These are phyloP conservation scores for Turritopsis dohrnii DNA, from an alignment of 30 jellyfish, hydroid and myxozoan genomes.

Conservation along the genomic window DNA sequence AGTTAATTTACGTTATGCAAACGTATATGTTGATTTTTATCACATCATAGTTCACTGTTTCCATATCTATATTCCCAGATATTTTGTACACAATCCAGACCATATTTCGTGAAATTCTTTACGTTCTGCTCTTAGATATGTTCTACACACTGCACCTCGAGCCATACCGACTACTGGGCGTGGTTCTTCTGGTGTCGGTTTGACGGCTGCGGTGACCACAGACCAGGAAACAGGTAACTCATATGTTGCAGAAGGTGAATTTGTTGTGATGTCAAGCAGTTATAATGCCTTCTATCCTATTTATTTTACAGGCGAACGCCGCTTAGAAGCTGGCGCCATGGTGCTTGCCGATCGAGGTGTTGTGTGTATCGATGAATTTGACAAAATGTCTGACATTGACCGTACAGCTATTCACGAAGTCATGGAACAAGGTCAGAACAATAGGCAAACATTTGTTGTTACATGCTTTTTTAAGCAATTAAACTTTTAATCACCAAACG, in stretches of 20 bases:
- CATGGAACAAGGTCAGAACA: slow-evolving; percentile 99
- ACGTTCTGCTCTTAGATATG: slow-evolving; percentile 53
- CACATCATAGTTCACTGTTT: too few species aligned
- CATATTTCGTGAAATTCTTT: neutral
- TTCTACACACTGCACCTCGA: slow-evolving; percentile 99
- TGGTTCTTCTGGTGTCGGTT: slow-evolving; percentile 99
- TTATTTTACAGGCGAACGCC: slow-evolving; percentile 68
- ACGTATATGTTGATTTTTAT: too few species aligned
- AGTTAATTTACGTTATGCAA: too few species aligned
- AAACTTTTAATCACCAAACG: too few species aligned
- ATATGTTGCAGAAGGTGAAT: neutral
- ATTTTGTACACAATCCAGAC: neutral
- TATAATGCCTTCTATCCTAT: neutral
- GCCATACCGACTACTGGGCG: slow-evolving; percentile 99
- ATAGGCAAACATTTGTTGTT: too few species aligned
- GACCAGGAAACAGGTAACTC: slow-evolving; percentile 96
- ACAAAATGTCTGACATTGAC: slow-evolving; percentile 96
- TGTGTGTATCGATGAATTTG: slow-evolving; percentile 64
- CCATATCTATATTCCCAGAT: neutral
- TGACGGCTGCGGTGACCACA: slow-evolving; percentile 99
- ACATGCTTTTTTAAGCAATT: too few species aligned
- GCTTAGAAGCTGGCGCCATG: slow-evolving; percentile 92
- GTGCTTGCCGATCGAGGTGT: slow-evolving; percentile 80
- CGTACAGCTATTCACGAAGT: slow-evolving; percentile 99
- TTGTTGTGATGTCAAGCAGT: too few species aligned